Evolutionary conservation across 2,113 vertebrate species (phyloP), one percentile per base, ranked within the genome.

Genomic region (Embiotoca jacksoni): DNA sequence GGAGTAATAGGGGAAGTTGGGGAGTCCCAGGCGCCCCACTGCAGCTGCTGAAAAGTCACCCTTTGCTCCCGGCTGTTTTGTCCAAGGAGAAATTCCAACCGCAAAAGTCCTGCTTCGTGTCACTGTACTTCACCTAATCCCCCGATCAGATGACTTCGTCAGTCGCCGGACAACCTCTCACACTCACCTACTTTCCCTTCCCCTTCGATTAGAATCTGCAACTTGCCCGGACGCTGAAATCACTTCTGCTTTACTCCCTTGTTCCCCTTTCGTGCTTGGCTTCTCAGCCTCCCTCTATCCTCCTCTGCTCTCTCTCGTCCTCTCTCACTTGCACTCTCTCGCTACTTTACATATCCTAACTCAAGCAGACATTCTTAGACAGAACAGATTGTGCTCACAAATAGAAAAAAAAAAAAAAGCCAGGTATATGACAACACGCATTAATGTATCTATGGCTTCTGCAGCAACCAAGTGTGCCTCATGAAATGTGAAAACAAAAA

Each of bases 221-320:
- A 85, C 80, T 85, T 87, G 69, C 62, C 4, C 1, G 30, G 52
- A 64, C 3, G 39, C 59, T 72, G 59, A 85, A 73, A 75, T 85
- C 77, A 83, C 81, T 90, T 90, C 88, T 88, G 86, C 76, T 92
- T 91, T 89, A 23, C 61, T 80, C 78, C 64, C 64, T 23, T 39
- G 35, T 85, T 91, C 78, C 88, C 72, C 82, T 80, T 89, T 93
- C 90, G 23, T 31, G 13, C 11, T 62, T 1, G 59, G 39, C 69
- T 61, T 81, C 78, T 87, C 88, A 79, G 75, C 50, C 66, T 82
- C 80, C 65, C 78, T 67, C 75, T 68, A 78, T 68, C 52, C 71
- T 37, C 63, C 72, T 33, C 37, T 31, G 23, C 36, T 57, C 61
- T 73, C 53, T 72, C 75, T 75, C 64, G 72, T 35, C 57, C 75